These are phyloP conservation scores for Dolichopus griseipennis DNA, from an alignment of 2,888 invertebrate genomes.

Conservation along the genomic window DNA sequence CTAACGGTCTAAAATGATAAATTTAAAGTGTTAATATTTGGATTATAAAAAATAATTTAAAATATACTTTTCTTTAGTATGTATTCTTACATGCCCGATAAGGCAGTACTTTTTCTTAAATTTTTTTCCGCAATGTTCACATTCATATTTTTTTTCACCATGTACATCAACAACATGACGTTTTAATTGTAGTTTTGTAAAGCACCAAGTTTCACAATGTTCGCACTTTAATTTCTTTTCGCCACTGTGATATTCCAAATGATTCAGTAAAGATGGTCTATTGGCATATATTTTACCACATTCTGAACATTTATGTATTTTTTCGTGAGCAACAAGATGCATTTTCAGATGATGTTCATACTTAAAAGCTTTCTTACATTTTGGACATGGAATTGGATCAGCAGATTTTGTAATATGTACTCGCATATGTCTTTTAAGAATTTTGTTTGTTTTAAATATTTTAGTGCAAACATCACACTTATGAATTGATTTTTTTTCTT, in stretches of 20 bases:
- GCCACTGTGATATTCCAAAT: not conserved
- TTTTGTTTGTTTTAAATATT: not conserved
- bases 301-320: not conserved
- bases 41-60: not conserved
- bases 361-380: not conserved
- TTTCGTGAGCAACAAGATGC: not conserved
- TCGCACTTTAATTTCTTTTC: not conserved
- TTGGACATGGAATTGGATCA: not conserved
- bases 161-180: not conserved
- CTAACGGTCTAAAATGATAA: not conserved
- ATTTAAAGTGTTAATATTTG: not conserved
- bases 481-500: not conserved
- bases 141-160: conserved; percentile 2
- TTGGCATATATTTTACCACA: not conserved
- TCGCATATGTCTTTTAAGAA: not conserved
- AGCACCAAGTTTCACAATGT: not conserved
- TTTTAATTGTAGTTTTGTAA: not conserved
- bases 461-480: not conserved
- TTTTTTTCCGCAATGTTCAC: conserved; percentile 15
- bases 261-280: not conserved
- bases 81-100: conserved; percentile 13
- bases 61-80: conserved; percentile 11
- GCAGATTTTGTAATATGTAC: not conserved
- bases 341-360: not conserved
- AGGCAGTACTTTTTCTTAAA: conserved; percentile 12